Percentiles rank a stretch among this genome's conserved stretches.
Conservation (phyloP, 1,140 invertebrate genomes). For the Elymnias hypermnestra region DNA sequence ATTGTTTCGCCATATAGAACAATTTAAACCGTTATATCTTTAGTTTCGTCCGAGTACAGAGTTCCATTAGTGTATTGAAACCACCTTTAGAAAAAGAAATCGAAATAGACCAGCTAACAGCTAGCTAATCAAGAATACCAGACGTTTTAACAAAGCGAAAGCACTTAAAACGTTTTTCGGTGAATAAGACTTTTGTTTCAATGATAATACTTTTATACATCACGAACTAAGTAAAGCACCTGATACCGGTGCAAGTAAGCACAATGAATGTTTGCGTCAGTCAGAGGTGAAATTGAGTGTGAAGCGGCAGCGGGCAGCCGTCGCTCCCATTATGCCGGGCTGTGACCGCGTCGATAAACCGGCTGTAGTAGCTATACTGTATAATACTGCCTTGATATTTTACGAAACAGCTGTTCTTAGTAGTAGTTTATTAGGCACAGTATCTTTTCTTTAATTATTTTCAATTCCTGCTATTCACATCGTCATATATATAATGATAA, state of each 20-base stretch:
- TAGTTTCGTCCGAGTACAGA: too few relatives aligned
- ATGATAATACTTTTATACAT: neutral
- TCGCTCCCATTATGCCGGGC: constrained; percentile 71
- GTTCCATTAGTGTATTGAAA: too few relatives aligned
- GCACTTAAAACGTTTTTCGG: neutral
- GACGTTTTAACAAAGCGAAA: neutral
- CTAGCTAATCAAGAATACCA: neutral
- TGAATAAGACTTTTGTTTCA: neutral
- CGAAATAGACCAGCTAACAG: neutral
- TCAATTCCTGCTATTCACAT: too few relatives aligned
- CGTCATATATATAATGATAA: too few relatives aligned
- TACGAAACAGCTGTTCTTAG: constrained; percentile 8
- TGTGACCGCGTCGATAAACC: constrained; percentile 57
- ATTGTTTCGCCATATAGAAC: too few relatives aligned
- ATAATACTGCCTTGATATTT: constrained; percentile 16
- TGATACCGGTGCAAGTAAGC: constrained; percentile 51
- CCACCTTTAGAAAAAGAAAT: neutral
- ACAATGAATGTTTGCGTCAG: constrained; percentile 71
- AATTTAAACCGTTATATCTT: too few relatives aligned
- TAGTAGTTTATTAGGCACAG: too few relatives aligned
- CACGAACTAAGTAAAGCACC: constrained; percentile 37
- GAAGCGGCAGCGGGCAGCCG: constrained; percentile 70
- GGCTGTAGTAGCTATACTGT: constrained; percentile 37
- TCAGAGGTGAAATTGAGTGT: constrained; percentile 76
- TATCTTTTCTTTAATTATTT: too few relatives aligned